A percentile compares a stretch with the other conserved stretches of the same genome.
Evolutionary conservation across 2,113 vertebrate genomes (phyloP).

Genomic region (Pluvianellus socialis): DNA sequence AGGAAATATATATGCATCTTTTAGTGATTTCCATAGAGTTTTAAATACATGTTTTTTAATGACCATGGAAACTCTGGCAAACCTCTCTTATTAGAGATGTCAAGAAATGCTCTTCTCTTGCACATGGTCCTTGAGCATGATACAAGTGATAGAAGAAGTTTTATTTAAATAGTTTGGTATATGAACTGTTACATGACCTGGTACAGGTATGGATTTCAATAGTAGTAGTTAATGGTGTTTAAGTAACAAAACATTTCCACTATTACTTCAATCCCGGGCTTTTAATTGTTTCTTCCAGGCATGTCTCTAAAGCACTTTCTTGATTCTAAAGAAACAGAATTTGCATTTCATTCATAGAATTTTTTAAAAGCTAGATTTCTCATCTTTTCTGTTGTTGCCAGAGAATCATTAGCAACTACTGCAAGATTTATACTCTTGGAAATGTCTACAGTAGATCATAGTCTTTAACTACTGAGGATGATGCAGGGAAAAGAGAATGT

Average conservation of each 20-base stretch:
- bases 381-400: not conserved
- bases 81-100: not conserved
- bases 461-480: constrained; percentile 7
- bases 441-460: constrained; percentile 41
- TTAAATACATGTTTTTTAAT: not conserved
- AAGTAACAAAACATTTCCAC: not conserved
- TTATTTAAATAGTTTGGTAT: not conserved
- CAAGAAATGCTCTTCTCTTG: not conserved
- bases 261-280: not conserved
- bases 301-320: not conserved
- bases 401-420: constrained; percentile 30
- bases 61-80: not conserved
- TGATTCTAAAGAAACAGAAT: not conserved
- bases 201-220: rapidly evolving
- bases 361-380: not conserved
- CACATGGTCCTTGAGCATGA: rapidly evolving
- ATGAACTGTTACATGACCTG: not conserved
- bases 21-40: not conserved
- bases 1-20: not conserved
- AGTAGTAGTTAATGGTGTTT: not conserved
- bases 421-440: constrained; percentile 57
- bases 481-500: constrained; percentile 13
- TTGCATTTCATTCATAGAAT: not conserved
- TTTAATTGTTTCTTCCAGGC: not conserved
- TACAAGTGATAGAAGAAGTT: not conserved